Percentiles rank a stretch among this genome's conserved stretches.
phyloP scores from a whole-genome alignment of 2,797 vertebrate genomes.

The Clarias laeviceps region DNA sequence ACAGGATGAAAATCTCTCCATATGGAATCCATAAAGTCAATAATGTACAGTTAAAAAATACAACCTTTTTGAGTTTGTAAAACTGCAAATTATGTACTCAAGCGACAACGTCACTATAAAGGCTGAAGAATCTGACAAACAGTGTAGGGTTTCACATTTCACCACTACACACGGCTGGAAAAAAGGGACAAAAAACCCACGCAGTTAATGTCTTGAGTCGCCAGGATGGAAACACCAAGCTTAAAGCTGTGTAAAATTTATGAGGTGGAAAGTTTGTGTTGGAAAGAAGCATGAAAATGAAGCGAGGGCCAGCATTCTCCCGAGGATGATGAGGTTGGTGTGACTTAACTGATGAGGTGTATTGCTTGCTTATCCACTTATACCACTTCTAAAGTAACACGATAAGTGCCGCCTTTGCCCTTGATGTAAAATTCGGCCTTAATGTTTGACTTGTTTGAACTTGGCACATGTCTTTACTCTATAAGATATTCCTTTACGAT shows the following conservation, averaged over 20 bases:
- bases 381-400: not conserved
- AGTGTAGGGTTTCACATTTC: conserved; percentile 9
- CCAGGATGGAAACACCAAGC: conserved; percentile 18
- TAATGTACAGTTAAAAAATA: not conserved
- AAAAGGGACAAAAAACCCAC: conserved; percentile 9
- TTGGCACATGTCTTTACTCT: not conserved
- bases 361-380: not conserved
- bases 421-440: not conserved
- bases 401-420: not conserved
- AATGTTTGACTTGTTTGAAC: not conserved
- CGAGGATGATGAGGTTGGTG: not conserved
- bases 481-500: not conserved
- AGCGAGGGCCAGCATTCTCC: not conserved
- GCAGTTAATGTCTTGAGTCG: not conserved
- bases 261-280: conserved; percentile 30
- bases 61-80: not conserved
- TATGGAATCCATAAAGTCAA: not conserved
- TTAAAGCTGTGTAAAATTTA: conserved; percentile 24
- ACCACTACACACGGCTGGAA: not conserved
- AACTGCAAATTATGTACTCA: not conserved
- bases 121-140: not conserved
- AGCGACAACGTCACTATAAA: not conserved
- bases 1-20: not conserved
- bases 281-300: not conserved
- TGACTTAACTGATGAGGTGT: not conserved